Evolutionary conservation across 2,113 vertebrate genomes (phyloP).

Genomic region (Todiramphus saurophagus): DNA sequence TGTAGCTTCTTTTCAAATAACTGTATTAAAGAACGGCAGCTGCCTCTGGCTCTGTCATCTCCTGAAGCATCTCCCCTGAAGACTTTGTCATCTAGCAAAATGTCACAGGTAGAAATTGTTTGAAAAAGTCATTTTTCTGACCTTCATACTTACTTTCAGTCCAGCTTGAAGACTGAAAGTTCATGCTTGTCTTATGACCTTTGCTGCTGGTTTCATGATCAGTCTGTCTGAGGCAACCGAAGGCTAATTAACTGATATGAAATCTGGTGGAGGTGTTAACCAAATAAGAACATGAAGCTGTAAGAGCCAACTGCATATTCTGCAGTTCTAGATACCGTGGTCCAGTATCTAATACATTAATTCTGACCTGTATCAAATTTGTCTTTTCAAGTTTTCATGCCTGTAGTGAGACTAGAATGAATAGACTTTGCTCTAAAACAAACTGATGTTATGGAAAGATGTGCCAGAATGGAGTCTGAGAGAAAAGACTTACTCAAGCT

Average conservation of each 20-base stretch:
- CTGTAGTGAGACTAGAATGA: not conserved
- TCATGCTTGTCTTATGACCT: not conserved
- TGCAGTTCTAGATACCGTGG: not conserved
- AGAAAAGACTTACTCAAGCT: conserved; percentile 42
- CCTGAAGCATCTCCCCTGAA: not conserved
- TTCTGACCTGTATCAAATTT: not conserved
- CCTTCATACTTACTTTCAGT: not conserved
- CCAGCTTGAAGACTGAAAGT: not conserved
- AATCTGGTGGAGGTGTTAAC: not conserved
- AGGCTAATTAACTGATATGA: not conserved
- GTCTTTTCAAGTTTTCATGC: not conserved
- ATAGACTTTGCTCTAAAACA: not conserved
- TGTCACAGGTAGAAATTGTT: not conserved
- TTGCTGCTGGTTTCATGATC: not conserved
- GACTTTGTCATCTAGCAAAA: not conserved
- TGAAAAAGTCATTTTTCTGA: not conserved
- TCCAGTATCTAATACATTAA: not conserved
- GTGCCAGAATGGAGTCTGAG: not conserved
- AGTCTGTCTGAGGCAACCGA: not conserved
- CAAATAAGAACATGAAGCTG: not conserved
- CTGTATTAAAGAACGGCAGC: not conserved
- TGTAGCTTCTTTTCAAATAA: not conserved
- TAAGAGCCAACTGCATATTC: not conserved
- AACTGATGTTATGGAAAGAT: not conserved
- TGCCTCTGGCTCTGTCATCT: not conserved